These are phyloP conservation scores for Drosophila jambulina DNA, from an alignment of 1,140 invertebrate genomes.

Conservation along the genomic window DNA sequence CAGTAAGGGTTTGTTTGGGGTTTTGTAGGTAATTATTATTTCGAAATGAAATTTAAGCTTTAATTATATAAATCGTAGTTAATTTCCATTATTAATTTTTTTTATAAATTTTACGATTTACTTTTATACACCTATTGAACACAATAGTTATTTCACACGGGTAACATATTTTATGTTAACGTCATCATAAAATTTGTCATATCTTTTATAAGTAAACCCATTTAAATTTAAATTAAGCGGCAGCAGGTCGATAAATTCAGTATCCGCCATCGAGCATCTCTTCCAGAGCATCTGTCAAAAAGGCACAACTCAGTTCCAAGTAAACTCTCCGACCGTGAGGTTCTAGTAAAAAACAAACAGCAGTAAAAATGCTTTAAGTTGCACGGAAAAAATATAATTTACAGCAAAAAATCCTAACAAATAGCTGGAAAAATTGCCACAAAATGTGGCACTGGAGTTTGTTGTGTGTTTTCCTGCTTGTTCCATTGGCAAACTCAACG, in stretches of 20 bases:
- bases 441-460: constrained; percentile 66
- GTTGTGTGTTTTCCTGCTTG: constrained; percentile 58
- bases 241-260: neutral
- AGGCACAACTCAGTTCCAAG: constrained; percentile 45
- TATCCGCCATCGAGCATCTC: constrained; percentile 16
- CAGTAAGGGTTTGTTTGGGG: neutral
- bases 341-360: constrained; percentile 14
- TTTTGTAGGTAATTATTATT: neutral
- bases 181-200: neutral
- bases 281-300: constrained; percentile 10
- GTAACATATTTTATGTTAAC: neutral
- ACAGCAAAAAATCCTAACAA: constrained; percentile 1
- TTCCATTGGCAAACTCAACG: constrained; percentile 69
- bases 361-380: constrained; percentile 41
- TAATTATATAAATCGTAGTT: too few species aligned
- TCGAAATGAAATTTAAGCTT: too few species aligned
- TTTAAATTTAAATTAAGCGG: constrained; percentile 4
- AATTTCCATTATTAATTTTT: too few species aligned
- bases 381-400: neutral
- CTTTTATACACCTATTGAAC: neutral
- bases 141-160: neutral
- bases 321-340: constrained; percentile 39
- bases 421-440: constrained; percentile 15
- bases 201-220: neutral
- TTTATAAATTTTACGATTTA: neutral